A percentile compares a stretch with the other conserved stretches of the same genome.
These are phyloP conservation scores for Pachypanchax playfairii DNA, from an alignment of 2,113 vertebrate species.

Conservation along the genomic window DNA sequence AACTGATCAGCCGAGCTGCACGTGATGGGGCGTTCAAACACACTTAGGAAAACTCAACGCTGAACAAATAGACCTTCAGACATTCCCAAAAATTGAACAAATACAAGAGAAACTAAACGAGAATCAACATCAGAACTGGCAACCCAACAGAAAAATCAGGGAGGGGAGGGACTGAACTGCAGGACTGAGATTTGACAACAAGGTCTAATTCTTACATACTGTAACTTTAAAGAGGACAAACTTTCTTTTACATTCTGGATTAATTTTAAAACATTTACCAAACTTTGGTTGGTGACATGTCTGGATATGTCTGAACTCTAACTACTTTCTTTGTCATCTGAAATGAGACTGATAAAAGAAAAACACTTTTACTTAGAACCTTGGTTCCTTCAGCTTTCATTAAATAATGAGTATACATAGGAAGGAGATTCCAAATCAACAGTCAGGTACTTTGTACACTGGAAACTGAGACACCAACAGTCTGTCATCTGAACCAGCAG, in stretches of 20 bases:
- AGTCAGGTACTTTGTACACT: conserved; percentile 38
- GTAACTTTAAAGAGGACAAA: too few species aligned
- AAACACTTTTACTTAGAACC: conserved; percentile 26
- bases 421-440: conserved; percentile 47
- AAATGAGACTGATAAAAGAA: conserved; percentile 35
- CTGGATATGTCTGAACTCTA: conserved; percentile 56
- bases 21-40: too few species aligned
- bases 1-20: too few species aligned
- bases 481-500: conserved; percentile 29
- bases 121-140: too few species aligned
- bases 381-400: conserved; percentile 37
- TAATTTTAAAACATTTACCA: not conserved
- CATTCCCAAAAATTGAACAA: too few species aligned
- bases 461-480: conserved; percentile 41
- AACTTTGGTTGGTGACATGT: conserved; percentile 19
- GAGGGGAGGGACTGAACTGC: too few species aligned
- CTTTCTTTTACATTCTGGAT: not conserved
- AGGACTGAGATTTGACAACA: too few species aligned
- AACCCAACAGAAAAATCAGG: too few species aligned
- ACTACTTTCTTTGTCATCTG: conserved; percentile 51
- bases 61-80: too few species aligned
- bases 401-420: conserved; percentile 30
- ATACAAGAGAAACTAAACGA: too few species aligned
- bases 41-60: too few species aligned
- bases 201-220: too few species aligned